phyloP scores from a whole-genome alignment of 2,113 vertebrate species.

The Callithrix jacchus region DNA sequence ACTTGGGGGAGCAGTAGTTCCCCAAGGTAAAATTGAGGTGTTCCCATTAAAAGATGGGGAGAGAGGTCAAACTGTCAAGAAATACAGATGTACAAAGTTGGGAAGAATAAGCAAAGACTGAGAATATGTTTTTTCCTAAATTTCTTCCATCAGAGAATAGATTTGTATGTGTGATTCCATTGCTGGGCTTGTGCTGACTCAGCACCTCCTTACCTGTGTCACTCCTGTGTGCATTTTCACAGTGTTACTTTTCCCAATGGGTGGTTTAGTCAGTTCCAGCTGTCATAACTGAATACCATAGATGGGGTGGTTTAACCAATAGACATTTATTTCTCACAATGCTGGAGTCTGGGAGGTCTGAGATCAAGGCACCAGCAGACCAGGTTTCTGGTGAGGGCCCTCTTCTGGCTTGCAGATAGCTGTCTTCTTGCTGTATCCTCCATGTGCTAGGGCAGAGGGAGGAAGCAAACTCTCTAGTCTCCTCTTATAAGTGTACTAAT shows the following conservation, averaged over 20 bases:
- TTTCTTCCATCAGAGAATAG: background rate
- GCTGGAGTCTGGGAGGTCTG: background rate
- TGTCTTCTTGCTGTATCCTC: background rate
- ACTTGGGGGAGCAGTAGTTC: background rate
- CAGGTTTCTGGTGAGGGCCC: background rate
- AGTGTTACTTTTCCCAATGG: background rate
- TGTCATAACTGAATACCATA: background rate
- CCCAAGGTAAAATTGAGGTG: background rate
- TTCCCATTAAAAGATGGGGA: background rate
- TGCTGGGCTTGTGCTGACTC: background rate
- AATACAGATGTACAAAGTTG: background rate
- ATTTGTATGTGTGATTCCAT: background rate
- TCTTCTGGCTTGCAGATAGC: background rate
- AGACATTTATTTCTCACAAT: background rate
- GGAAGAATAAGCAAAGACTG: background rate
- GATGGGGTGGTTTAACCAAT: background rate
- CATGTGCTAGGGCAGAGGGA: background rate
- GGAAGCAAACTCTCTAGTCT: background rate
- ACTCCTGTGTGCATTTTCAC: background rate
- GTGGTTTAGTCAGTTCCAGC: background rate
- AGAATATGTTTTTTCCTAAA: background rate
- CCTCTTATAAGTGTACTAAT: background rate
- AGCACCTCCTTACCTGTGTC: background rate
- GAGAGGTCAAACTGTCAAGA: background rate
- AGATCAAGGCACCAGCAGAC: background rate